Percentiles rank a stretch among this genome's conserved stretches.
These are phyloP conservation scores for Magallana gigas DNA, from an alignment of 1,140 invertebrate species.

Conservation along the genomic window DNA sequence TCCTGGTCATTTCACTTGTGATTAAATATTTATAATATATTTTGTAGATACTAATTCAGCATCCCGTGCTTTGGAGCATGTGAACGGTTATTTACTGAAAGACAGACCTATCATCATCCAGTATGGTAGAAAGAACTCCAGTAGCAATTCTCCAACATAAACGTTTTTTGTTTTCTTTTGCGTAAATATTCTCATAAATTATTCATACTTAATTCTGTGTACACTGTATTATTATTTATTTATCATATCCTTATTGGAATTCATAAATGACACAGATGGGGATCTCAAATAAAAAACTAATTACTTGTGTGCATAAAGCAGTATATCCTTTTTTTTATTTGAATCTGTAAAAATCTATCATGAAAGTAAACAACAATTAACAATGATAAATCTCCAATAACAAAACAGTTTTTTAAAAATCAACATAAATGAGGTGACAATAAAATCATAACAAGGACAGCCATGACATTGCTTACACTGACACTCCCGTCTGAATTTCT, in stretches of 20 bases:
- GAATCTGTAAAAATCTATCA: background rate
- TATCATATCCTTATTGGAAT: too few species aligned
- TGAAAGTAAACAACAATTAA: constrained; percentile 27
- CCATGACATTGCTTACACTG: background rate
- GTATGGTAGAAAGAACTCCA: constrained; percentile 66
- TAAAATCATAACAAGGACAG: background rate
- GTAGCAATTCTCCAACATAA: background rate
- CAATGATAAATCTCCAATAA: constrained; percentile 15
- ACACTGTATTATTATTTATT: too few species aligned
- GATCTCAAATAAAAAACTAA: too few species aligned
- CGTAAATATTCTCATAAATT: too few species aligned
- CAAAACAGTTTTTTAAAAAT: background rate
- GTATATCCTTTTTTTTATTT: too few species aligned
- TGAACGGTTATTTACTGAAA: constrained; percentile 71
- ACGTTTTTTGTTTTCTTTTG: background rate
- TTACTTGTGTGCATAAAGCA: too few species aligned
- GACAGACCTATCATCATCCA: constrained; percentile 71
- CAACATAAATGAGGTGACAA: background rate
- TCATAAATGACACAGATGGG: too few species aligned
- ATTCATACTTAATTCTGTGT: too few species aligned
- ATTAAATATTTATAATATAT: background rate
- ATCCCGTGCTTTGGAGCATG: constrained; percentile 60
- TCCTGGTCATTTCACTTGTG: background rate
- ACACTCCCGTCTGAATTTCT: too few species aligned
- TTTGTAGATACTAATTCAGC: constrained; percentile 67